Evolutionary conservation across 2,888 invertebrate species (phyloP).

Genomic region (Malachius bipustulatus): DNA sequence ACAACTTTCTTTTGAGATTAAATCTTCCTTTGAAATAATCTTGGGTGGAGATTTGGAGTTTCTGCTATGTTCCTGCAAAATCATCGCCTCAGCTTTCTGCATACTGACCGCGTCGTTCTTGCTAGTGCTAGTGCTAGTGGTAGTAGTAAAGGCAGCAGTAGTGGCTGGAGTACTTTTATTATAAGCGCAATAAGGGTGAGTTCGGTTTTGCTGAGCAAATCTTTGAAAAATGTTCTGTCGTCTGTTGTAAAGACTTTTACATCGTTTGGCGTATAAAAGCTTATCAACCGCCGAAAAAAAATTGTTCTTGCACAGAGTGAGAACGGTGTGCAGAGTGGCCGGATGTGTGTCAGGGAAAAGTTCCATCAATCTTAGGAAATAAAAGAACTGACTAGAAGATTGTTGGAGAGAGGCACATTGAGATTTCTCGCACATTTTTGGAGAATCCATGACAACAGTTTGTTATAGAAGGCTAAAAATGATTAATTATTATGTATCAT

Average conservation of each 20-base stretch:
- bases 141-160: too few species aligned
- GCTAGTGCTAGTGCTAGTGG: too few species aligned
- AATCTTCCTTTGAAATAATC: too few species aligned
- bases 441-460: slow-evolving; percentile 7
- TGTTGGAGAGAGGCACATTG: slow-evolving; percentile 23
- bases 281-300: slow-evolving; percentile 34
- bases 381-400: slow-evolving; percentile 32
- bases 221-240: slow-evolving; percentile 14
- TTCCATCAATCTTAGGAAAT: slow-evolving; percentile 35
- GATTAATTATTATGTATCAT: too few species aligned
- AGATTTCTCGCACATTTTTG: slow-evolving; percentile 10
- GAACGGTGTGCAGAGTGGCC: slow-evolving; percentile 33
- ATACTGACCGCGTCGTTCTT: too few species aligned
- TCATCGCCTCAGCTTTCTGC: too few species aligned
- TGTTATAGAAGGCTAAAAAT: too few species aligned
- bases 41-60: too few species aligned
- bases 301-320: slow-evolving; percentile 32
- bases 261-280: slow-evolving; percentile 31
- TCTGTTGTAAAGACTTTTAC: slow-evolving; percentile 20
- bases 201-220: slow-evolving; percentile 7
- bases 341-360: slow-evolving; percentile 36
- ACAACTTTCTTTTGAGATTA: too few species aligned
- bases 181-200: slow-evolving; percentile 9
- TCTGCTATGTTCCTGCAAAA: too few species aligned
- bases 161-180: not conserved